A percentile compares a stretch with the other conserved stretches of the same genome.
Conservation (phyloP, 1,140 invertebrate genomes). For the Drosophila bocqueti region DNA sequence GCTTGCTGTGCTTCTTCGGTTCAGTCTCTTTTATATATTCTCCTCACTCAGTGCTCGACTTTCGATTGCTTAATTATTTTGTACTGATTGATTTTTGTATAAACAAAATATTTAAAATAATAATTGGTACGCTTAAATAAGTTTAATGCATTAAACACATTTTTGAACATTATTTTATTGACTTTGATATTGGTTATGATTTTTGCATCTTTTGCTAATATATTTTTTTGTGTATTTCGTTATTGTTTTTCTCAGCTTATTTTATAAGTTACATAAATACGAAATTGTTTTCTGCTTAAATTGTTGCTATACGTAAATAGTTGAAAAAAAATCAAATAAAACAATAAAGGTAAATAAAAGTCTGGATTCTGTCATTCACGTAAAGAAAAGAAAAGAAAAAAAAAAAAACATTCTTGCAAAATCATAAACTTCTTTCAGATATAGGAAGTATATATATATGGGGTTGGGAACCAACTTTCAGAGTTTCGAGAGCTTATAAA, state of each 20-base stretch:
- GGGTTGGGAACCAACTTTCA: constrained; percentile 16
- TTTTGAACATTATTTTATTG: constrained; percentile 83
- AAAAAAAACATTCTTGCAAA: constrained; percentile 57
- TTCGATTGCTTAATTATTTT: constrained; percentile 57
- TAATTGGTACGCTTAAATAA: constrained; percentile 76
- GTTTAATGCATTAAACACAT: constrained; percentile 79
- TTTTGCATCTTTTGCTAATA: constrained; percentile 76
- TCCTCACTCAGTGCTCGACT: constrained; percentile 30
- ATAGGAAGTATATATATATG: constrained; percentile 7
- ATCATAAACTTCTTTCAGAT: constrained; percentile 52
- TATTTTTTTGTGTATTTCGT: constrained; percentile 68
- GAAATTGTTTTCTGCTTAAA: constrained; percentile 55
- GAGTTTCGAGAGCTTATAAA: constrained; percentile 51
- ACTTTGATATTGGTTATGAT: constrained; percentile 75
- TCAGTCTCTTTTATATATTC: constrained; percentile 29
- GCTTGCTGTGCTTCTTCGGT: constrained; percentile 19
- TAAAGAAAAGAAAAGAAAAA: constrained; percentile 46
- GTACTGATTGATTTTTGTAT: constrained; percentile 53
- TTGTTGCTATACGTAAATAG: constrained; percentile 54
- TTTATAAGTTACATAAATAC: constrained; percentile 68
- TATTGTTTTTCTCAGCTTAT: constrained; percentile 71
- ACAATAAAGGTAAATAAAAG: constrained; percentile 53
- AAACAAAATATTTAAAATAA: constrained; percentile 79
- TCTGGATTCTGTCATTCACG: constrained; percentile 51
- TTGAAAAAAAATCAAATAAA: constrained; percentile 14